A percentile compares a stretch with the other conserved stretches of the same genome.
Evolutionary conservation across 2,888 invertebrate genomes (phyloP).

Genomic region (Agrotis clavis): DNA sequence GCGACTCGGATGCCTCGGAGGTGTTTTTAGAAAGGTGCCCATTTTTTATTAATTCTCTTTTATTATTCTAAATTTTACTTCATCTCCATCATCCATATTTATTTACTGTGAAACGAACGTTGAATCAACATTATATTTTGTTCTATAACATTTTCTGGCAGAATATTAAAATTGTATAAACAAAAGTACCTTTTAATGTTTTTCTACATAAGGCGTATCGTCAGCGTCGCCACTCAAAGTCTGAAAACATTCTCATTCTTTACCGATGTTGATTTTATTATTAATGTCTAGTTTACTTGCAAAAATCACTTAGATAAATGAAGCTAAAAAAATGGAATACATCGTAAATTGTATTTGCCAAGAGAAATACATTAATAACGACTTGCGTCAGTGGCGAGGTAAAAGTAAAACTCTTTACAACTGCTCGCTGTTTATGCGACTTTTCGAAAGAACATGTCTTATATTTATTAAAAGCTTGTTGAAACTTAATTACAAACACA

Average conservation of each 20-base stretch:
- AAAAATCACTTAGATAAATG: conserved; percentile 35
- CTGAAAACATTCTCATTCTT: conserved; percentile 6
- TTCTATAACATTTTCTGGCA: background rate
- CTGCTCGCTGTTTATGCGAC: conserved; percentile 55
- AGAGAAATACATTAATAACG: conserved; percentile 63
- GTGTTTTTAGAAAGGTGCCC: conserved; percentile 92
- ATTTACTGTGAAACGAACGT: conserved; percentile 6
- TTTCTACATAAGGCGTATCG: conserved; percentile 14
- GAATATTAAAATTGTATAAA: conserved; percentile 1
- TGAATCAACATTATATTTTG: background rate
- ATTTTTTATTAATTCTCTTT: conserved; percentile 58
- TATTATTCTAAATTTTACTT: conserved; percentile 19
- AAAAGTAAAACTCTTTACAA: conserved; percentile 64
- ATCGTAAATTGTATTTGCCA: conserved; percentile 62
- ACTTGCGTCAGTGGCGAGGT: conserved; percentile 69
- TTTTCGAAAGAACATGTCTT: conserved; percentile 50
- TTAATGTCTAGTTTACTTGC: conserved; percentile 44
- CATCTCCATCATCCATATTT: background rate
- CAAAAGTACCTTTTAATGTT: conserved; percentile 17
- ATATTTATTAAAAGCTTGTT: conserved; percentile 55
- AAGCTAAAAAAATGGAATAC: conserved; percentile 47
- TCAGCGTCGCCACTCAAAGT: conserved; percentile 15
- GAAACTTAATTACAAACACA: conserved; percentile 55
- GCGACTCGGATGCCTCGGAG: conserved; percentile 94
- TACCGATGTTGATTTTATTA: conserved; percentile 22